These are phyloP conservation scores for Leptinotarsa haldemani DNA, from an alignment of 2,888 invertebrate species.

Conservation along the genomic window DNA sequence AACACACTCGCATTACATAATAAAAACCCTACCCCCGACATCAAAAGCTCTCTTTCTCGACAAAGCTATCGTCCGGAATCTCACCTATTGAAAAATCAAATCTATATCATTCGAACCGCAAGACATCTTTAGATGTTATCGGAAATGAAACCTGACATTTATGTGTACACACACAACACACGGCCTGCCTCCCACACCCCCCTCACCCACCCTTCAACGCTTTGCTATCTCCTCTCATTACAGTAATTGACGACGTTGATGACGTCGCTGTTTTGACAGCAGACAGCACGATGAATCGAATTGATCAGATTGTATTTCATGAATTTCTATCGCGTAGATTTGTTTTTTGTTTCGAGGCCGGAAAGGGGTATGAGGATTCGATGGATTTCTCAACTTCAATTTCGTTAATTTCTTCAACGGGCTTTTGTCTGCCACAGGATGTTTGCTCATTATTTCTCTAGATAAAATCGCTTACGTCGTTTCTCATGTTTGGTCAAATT, in stretches of 20 bases:
- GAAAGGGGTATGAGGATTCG: conserved; percentile 32
- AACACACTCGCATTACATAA: conserved; percentile 24
- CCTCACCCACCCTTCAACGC: conserved; percentile 34
- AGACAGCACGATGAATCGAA: conserved; percentile 61
- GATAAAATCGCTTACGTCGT: conserved; percentile 1
- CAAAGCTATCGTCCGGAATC: conserved; percentile 50
- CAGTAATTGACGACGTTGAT: conserved; percentile 64
- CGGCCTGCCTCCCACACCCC: conserved; percentile 23
- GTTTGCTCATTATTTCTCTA: conserved; percentile 14
- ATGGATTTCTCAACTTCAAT: conserved; percentile 23
- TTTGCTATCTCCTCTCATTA: conserved; percentile 63
- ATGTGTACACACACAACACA: conserved; percentile 49
- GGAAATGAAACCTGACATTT: conserved; percentile 64
- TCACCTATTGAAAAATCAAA: conserved; percentile 61
- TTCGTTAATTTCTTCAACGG: neutral
- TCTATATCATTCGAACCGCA: conserved; percentile 56
- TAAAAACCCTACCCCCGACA: conserved; percentile 25
- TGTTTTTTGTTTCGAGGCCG: conserved; percentile 48
- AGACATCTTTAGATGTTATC: conserved; percentile 59
- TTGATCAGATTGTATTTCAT: conserved; percentile 66
- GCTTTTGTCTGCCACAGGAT: conserved; percentile 19
- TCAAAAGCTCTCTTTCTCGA: conserved; percentile 34
- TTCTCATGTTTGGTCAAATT: neutral
- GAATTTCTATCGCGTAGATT: conserved; percentile 55
- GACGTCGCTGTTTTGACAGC: conserved; percentile 62